Conservation (phyloP, 1,140 invertebrate genomes). For the Dolichoris vasculosae region DNA sequence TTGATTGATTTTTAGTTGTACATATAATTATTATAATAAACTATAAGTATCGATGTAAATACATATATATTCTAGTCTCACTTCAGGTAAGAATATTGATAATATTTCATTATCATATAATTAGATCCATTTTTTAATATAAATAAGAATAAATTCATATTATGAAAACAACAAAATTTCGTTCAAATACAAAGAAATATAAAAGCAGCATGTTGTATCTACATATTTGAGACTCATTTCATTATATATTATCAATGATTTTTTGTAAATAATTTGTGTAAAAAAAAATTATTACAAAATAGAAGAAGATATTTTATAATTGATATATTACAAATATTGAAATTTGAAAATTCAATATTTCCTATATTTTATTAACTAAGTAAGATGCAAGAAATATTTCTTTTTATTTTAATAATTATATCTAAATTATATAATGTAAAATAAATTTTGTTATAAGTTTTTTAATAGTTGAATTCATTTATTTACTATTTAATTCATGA, state of each 20-base stretch:
- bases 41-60: slow-evolving; percentile 7
- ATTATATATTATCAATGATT: neutral
- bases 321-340: neutral
- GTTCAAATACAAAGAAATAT: slow-evolving; percentile 14
- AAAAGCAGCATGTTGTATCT: neutral
- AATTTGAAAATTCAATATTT: neutral
- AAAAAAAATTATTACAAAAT: slow-evolving; percentile 12
- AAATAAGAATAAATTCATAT: slow-evolving; percentile 13
- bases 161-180: neutral
- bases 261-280: neutral
- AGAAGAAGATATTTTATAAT: neutral
- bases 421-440: too few relatives aligned
- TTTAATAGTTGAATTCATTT: too few relatives aligned
- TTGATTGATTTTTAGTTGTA: slow-evolving; percentile 37
- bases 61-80: slow-evolving; percentile 20
- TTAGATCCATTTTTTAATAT: neutral
- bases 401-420: neutral
- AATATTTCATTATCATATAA: neutral
- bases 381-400: neutral
- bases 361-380: neutral
- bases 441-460: too few relatives aligned
- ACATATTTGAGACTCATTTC: neutral
- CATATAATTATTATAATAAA: slow-evolving; percentile 12
- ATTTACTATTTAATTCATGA: too few relatives aligned
- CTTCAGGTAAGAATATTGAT: slow-evolving; percentile 8